Conservation (phyloP, 30 jellyfish, hydroid and myxozoan species). For the Cassiopea xamachana region DNA sequence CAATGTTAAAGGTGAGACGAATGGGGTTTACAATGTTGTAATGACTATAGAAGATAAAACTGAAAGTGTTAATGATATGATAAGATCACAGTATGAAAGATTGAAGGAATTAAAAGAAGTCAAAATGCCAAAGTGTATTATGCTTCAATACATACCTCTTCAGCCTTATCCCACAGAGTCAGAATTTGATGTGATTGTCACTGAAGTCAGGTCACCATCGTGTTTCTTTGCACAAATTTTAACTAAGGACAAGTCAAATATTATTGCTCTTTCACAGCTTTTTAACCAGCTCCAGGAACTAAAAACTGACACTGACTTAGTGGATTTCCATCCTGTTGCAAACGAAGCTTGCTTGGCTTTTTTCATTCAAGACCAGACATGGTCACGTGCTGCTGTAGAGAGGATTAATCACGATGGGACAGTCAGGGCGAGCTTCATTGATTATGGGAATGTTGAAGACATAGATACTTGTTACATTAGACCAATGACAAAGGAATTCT, state of each 20-base stretch:
- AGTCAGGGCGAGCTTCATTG: slow-evolving; percentile 50
- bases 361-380: slow-evolving; percentile 66
- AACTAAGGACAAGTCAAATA: slow-evolving; percentile 53
- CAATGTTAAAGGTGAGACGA: neutral
- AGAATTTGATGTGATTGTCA: slow-evolving; percentile 71
- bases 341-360: slow-evolving; percentile 88
- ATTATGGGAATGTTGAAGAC: slow-evolving; percentile 77
- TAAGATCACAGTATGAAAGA: slow-evolving; percentile 3
- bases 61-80: slow-evolving; percentile 13
- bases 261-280: slow-evolving; percentile 46
- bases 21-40: slow-evolving; percentile 27
- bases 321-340: slow-evolving; percentile 49
- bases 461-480: slow-evolving; percentile 59
- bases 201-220: slow-evolving; percentile 82
- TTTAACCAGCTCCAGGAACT: slow-evolving; percentile 17
- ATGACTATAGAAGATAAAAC: slow-evolving; percentile 13
- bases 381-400: slow-evolving; percentile 82
- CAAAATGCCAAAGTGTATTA: neutral
- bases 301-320: neutral
- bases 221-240: slow-evolving; percentile 80
- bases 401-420: slow-evolving; percentile 49
- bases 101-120: neutral
- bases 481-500: slow-evolving; percentile 70
- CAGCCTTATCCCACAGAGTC: slow-evolving; percentile 78
- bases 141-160: slow-evolving; percentile 60